Conservation (phyloP, 2,888 invertebrate species). For the Dione vanillae region DNA sequence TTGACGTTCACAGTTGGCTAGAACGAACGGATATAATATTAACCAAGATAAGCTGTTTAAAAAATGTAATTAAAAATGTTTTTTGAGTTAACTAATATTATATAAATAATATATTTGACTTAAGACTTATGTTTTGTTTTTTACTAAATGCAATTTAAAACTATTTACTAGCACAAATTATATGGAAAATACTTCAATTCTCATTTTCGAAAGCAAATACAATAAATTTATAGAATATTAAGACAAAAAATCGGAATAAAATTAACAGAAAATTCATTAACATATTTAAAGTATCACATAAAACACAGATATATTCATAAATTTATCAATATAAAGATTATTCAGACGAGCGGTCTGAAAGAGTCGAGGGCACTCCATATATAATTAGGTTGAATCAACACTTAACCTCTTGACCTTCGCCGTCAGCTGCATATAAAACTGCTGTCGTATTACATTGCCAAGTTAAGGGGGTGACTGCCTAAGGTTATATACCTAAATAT, state of each 20-base stretch:
- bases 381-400: conserved; percentile 32
- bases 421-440: conserved; percentile 39
- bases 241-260: neutral
- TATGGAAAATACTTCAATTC: too few species aligned
- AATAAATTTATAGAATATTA: neutral
- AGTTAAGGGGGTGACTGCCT: conserved; percentile 33
- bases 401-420: conserved; percentile 38
- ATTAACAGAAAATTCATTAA: neutral
- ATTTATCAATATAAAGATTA: conserved; percentile 4
- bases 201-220: neutral
- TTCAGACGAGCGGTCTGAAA: conserved; percentile 12
- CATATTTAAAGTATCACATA: neutral
- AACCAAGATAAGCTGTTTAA: too few species aligned
- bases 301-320: neutral
- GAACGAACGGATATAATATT: neutral
- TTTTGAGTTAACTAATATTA: too few species aligned
- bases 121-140: too few species aligned
- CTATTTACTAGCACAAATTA: too few species aligned
- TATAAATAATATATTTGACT: too few species aligned
- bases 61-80: too few species aligned
- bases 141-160: too few species aligned
- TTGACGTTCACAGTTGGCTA: neutral
- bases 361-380: conserved; percentile 24
- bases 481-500: conserved; percentile 38
- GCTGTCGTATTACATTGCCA: conserved; percentile 34